phyloP scores from a whole-genome alignment of 23 tunicate genomes.

The Corella eumyota region DNA sequence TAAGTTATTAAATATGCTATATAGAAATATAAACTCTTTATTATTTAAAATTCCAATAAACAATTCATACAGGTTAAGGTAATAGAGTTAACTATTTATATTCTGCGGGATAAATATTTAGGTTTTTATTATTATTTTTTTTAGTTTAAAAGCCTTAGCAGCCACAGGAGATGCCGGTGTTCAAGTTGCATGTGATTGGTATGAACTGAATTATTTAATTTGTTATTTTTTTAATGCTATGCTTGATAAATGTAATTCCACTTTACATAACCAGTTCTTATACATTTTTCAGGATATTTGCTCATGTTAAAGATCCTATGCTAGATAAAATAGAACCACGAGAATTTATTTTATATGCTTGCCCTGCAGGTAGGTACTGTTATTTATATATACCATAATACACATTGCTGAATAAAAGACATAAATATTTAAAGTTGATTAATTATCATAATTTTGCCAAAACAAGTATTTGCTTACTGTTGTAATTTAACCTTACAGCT shows the following conservation, averaged over 20 bases:
- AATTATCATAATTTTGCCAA: too few species aligned
- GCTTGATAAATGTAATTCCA: not conserved
- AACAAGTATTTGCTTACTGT: too few species aligned
- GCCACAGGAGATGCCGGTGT: slow-evolving; percentile 97
- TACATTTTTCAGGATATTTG: slow-evolving; percentile 54
- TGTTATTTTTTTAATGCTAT: not conserved
- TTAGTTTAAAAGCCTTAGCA: slow-evolving; percentile 73
- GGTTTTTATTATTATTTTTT: slow-evolving; percentile 4
- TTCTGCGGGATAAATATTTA: not conserved
- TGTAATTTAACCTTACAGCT: too few species aligned
- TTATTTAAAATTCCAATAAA: too few species aligned
- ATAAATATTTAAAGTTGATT: too few species aligned
- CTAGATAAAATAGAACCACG: slow-evolving; percentile 46
- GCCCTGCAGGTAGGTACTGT: slow-evolving; percentile 59
- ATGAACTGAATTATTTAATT: slow-evolving; percentile 2
- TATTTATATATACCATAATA: not conserved
- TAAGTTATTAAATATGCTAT: slow-evolving; percentile 1
- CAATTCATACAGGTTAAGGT: too few species aligned
- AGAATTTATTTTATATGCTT: slow-evolving; percentile 83
- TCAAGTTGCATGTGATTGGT: slow-evolving; percentile 98
- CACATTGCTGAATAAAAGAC: not conserved
- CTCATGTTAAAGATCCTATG: slow-evolving; percentile 85
- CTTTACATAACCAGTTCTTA: not conserved
- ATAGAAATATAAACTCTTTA: not conserved
- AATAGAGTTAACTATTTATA: too few species aligned